Base-by-base conservation (phyloP, 1,140 invertebrate species). In the Archegozetes longisetosus region DNA sequence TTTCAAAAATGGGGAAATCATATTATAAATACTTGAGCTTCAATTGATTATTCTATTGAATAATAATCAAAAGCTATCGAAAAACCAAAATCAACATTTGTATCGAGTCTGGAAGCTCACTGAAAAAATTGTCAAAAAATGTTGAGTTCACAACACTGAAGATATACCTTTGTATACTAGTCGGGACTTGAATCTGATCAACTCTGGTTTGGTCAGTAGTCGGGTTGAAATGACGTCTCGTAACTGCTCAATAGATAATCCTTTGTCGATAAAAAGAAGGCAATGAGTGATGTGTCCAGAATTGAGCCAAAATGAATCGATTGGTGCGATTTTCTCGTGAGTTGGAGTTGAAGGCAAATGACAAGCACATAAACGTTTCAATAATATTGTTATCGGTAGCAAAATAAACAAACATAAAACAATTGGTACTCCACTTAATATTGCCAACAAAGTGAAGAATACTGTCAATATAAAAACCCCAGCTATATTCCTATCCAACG, bases 401-500 rank as follows among this genome's bases (percentile, higher is more conserved):
- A 72, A 49, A 22, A 69, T 48, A 6, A 65, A 50, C 4, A 72
- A 55, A 1, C 68, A n/a, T 4, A 67, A 57, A 22, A 71, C 64
- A 24, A 68, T 60, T 2, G 72, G 72, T 52, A 68, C 62, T 29
- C 70, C 66, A 2, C 70, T 65, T 9, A 72, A 40, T 23, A 74
- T 65, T 2, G 74, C 73, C 4, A 72, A 54, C 6, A 73, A 60
- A 14, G 74, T 69, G 32, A 70, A 68, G 14, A 72, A 40, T 6
- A 74, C 55, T 17, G 70, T 70, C 1, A 69, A 57, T 26, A 75
- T 22, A 55, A 76, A 68, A 14, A 70, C 67, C 51, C 70, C 65
- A 26, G 72, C 64, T 2, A 76, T 69, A 51, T 69, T 74, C 55
- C 73, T 71, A 57, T 76, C 73, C 26, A 76, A 66, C 0, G 74